Evolutionary conservation across 1,140 invertebrate species (phyloP).

Genomic region (Sycophaga agraensis): DNA sequence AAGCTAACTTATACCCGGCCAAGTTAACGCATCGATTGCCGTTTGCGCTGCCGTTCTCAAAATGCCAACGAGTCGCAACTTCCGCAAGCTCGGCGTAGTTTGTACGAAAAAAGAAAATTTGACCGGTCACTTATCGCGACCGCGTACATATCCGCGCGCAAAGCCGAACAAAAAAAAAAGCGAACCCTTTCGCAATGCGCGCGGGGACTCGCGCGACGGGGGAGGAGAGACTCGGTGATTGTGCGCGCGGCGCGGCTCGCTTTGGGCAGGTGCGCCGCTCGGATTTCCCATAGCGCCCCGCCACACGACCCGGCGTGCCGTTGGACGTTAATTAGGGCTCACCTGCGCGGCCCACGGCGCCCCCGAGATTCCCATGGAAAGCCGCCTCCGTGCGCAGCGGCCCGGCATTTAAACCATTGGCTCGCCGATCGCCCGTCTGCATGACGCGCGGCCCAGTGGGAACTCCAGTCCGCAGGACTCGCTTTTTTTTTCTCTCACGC

Average conservation of each 20-base stretch:
- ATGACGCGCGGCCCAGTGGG: slow-evolving; percentile 10
- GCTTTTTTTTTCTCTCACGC: no score
- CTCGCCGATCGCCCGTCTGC: slow-evolving; percentile 12
- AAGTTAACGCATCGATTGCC: no score
- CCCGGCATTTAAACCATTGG: slow-evolving; percentile 10
- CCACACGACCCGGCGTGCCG: slow-evolving; percentile 23
- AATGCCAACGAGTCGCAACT: no score
- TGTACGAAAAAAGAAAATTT: no score
- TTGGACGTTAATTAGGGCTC: slow-evolving; percentile 40
- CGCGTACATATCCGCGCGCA: no score
- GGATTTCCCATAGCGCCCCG: slow-evolving; percentile 46
- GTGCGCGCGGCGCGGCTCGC: slow-evolving; percentile 28
- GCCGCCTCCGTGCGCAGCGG: not conserved
- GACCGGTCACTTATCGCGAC: no score
- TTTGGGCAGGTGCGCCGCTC: slow-evolving; percentile 47
- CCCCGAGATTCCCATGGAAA: slow-evolving; percentile 43
- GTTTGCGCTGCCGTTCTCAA: no score
- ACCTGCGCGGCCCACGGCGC: slow-evolving; percentile 30
- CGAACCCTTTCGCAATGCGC: no score
- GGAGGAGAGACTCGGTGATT: not conserved
- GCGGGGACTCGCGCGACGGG: not conserved
- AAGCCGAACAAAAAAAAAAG: no score
- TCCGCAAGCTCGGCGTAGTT: no score
- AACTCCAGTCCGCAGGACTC: no score
- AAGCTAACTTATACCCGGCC: no score